These are phyloP conservation scores for Hymenochirus boettgeri DNA, from an alignment of 2,113 vertebrate species.

Conservation along the genomic window DNA sequence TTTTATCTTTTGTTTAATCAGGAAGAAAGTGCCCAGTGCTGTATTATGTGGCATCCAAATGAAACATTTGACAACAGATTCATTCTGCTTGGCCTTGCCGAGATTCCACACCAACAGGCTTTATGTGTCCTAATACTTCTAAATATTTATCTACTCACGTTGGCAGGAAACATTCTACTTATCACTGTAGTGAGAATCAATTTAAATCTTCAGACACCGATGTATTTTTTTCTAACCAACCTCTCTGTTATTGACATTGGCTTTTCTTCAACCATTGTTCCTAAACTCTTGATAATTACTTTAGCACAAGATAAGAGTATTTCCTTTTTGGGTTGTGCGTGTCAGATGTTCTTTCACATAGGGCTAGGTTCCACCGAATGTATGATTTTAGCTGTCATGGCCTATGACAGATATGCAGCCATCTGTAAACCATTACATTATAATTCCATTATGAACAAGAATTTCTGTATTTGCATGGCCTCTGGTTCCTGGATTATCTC, in stretches of 20 bases:
- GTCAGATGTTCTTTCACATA: constrained; percentile 3
- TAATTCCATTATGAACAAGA: constrained; percentile 6
- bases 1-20: too few relatives aligned
- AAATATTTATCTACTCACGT: background rate
- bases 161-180: constrained; percentile 1
- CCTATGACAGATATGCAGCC: background rate
- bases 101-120: too few relatives aligned
- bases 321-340: background rate
- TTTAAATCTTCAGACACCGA: background rate
- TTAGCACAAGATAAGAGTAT: background rate
- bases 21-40: too few relatives aligned
- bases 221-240: constrained; percentile 6
- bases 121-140: background rate
- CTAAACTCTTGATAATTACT: constrained; percentile 2
- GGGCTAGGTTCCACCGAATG: background rate
- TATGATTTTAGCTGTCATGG: background rate
- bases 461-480: background rate
- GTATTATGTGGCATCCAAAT: too few relatives aligned
- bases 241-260: constrained; percentile 15
- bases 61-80: too few relatives aligned
- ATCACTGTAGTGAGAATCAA: background rate
- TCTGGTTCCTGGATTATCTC: background rate
- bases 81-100: too few relatives aligned
- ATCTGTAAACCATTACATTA: constrained; percentile 13
- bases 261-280: constrained; percentile 6